Percentiles rank a stretch among this genome's conserved stretches.
phyloP scores from a whole-genome alignment of 2,888 invertebrate species.

The Acronicta aceris region DNA sequence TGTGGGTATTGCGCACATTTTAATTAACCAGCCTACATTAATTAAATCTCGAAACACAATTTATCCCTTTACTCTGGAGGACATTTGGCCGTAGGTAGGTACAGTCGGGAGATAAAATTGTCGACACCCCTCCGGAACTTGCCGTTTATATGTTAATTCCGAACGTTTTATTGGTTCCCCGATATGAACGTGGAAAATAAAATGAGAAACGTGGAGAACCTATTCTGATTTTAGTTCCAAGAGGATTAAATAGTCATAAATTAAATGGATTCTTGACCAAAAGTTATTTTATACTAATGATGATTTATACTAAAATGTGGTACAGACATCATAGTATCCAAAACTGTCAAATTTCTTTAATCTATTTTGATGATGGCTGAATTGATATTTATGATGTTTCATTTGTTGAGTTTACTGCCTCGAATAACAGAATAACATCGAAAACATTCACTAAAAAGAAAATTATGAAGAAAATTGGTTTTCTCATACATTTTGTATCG shows the following conservation, averaged over 20 bases:
- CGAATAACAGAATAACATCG: too few relatives aligned
- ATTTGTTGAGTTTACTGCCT: too few relatives aligned
- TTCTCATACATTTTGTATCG: too few relatives aligned
- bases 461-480: too few relatives aligned
- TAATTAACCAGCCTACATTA: constrained; percentile 34
- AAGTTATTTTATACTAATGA: too few relatives aligned
- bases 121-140: constrained; percentile 40
- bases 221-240: constrained; percentile 30
- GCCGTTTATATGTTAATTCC: constrained; percentile 71
- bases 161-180: constrained; percentile 67
- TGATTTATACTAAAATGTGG: too few relatives aligned
- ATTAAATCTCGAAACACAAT: constrained; percentile 43
- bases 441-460: too few relatives aligned
- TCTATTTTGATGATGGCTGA: too few relatives aligned
- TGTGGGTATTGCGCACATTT: constrained; percentile 5
- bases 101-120: constrained; percentile 45
- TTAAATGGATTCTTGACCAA: constrained; percentile 4
- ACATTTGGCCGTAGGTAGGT: constrained; percentile 39
- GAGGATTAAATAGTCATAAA: constrained; percentile 26
- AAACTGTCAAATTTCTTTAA: too few relatives aligned
- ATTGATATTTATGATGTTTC: too few relatives aligned
- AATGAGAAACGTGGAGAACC: constrained; percentile 36
- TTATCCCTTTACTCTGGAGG: constrained; percentile 44
- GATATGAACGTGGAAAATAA: constrained; percentile 56
- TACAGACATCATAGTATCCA: too few relatives aligned